Evolutionary conservation across 2,888 invertebrate species (phyloP).

Genomic region (Melieria omissa): DNA sequence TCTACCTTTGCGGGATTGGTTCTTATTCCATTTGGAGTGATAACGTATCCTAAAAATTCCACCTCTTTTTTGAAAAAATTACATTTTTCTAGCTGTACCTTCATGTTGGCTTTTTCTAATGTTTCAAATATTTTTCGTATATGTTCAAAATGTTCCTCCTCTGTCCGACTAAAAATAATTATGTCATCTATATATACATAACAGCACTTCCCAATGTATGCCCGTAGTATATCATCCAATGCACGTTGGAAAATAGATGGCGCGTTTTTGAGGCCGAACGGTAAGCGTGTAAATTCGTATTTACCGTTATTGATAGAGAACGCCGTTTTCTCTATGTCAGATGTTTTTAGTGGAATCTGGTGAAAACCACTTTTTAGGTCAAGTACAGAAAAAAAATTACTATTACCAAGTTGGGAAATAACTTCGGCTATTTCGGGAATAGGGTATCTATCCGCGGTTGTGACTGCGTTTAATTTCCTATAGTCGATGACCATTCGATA

Average conservation of each 20-base stretch:
- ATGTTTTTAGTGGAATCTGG: slow-evolving; percentile 33
- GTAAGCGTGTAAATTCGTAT: slow-evolving; percentile 31
- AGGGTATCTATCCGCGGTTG: slow-evolving; percentile 29
- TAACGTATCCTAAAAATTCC: slow-evolving; percentile 26
- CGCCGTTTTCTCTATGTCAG: slow-evolving; percentile 38
- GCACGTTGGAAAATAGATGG: slow-evolving; percentile 36
- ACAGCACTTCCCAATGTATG: slow-evolving; percentile 28
- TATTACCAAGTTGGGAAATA: slow-evolving; percentile 17
- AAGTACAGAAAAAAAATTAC: slow-evolving; percentile 28
- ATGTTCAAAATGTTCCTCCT: slow-evolving; percentile 33
- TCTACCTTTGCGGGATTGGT: slow-evolving; percentile 32
- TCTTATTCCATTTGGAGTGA: slow-evolving; percentile 31
- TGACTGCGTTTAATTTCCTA: slow-evolving; percentile 27
- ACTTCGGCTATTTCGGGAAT: slow-evolving; percentile 20
- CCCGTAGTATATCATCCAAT: slow-evolving; percentile 31
- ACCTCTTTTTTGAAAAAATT: too few relatives aligned
- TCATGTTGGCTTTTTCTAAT: too few relatives aligned
- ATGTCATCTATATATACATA: slow-evolving; percentile 39
- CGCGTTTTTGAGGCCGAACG: slow-evolving; percentile 35
- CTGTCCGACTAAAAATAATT: slow-evolving; percentile 33
- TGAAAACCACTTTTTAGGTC: slow-evolving; percentile 35
- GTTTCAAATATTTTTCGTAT: slow-evolving; percentile 34
- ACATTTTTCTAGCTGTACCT: too few relatives aligned
- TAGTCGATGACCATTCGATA: slow-evolving; percentile 34
- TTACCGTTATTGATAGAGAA: too few relatives aligned